Percentiles rank a stretch among this genome's conserved stretches.
phyloP scores from a whole-genome alignment of 2,113 vertebrate species.

The Sciurus niger region DNA sequence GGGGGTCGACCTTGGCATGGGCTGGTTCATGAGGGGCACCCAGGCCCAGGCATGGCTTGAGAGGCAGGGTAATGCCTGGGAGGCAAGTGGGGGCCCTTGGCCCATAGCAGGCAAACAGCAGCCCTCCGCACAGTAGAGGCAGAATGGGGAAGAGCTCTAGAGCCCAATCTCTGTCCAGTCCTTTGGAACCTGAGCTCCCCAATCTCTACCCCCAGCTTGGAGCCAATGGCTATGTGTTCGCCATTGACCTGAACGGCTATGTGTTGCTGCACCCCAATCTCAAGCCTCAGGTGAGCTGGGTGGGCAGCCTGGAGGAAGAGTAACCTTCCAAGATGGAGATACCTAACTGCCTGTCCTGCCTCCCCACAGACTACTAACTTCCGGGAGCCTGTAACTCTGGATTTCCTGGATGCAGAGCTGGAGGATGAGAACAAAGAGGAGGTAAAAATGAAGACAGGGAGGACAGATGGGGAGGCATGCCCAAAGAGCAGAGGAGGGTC shows the following conservation, averaged over 20 bases:
- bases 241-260: constrained; percentile 92
- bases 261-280: constrained; percentile 93
- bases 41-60: neutral
- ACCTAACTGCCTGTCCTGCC: constrained; percentile 62
- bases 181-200: constrained; percentile 25
- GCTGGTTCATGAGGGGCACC: neutral
- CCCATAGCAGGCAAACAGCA: neutral
- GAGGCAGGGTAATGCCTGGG: neutral
- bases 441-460: constrained; percentile 87
- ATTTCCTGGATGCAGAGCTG: constrained; percentile 98
- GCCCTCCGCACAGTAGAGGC: neutral
- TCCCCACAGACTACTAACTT: constrained; percentile 95
- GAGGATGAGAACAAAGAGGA: constrained; percentile 97
- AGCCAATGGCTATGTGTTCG: constrained; percentile 93
- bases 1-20: neutral
- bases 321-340: neutral
- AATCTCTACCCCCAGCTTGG: constrained; percentile 91
- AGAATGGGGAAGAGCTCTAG: neutral
- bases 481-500: neutral
- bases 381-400: constrained; percentile 96
- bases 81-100: neutral
- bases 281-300: constrained; percentile 93
- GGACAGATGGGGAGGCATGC: neutral
- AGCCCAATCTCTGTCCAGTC: neutral
- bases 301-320: neutral